Evolutionary conservation across 2,888 invertebrate species (phyloP), one percentile per base, ranked within the genome.

Genomic region (Pyrochroa serraticornis): DNA sequence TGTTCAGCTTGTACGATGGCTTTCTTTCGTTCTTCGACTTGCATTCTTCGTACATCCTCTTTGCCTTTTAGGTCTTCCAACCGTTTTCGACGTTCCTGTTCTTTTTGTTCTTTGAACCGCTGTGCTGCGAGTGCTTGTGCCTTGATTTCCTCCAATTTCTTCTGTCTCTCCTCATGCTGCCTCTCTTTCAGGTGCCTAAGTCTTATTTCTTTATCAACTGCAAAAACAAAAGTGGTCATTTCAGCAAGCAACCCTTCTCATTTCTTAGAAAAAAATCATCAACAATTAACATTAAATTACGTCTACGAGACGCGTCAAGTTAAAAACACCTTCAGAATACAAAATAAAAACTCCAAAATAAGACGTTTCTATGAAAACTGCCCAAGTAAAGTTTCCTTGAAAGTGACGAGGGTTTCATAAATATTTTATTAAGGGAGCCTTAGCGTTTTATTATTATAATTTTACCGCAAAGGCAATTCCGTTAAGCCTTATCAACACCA

Each of bases 71-170:
- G 87, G 73, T 94, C 93, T 63, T 93, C 93, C 76, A 93, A 88
- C 68, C 93, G 85, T 72, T 85, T 84, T 71, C 92, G 84, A 52
- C 94, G 83, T 76, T 94, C 93, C 67, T 91, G 90, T 76, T 94
- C 94, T 71, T 93, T 88, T 79, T 92, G 92, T 83, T 93, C 93
- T 45, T 94, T 87, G 81, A 92, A 93, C 75, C 89, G 88, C 82
- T 94, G 93, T 75, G 93, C 93, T 46, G 92, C 91, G 68, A 92
- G 85, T 56, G 93, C 93, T 81, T 94, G 93, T 77, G 91, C 89
- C 75, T 91, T 90, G 73, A 95, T 84, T 82, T 95, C 95, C 78
- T 94, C 93, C 75, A 95, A 84, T 80, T 93, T 91, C 77, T 89
- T 89, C 75, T 92, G 89, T 73, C 94, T 87, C 79, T 95, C 95